Conservation (phyloP, 2,113 vertebrate species). For the Zosterops pallidus region DNA sequence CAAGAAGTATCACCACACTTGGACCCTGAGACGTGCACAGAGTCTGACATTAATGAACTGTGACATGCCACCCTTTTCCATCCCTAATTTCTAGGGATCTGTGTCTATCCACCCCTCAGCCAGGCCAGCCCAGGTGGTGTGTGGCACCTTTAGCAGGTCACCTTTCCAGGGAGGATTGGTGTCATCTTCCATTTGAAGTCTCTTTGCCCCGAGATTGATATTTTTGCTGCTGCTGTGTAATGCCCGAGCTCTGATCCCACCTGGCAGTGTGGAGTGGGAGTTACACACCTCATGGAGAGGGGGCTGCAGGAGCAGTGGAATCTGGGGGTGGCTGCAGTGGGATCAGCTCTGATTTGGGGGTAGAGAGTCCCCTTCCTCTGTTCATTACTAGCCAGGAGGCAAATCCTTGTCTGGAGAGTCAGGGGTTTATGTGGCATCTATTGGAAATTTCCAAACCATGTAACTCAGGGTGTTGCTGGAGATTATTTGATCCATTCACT, state of each 20-base stretch:
- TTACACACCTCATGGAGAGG: not conserved
- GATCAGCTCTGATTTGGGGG: no score
- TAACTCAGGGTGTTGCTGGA: not conserved
- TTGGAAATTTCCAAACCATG: not conserved
- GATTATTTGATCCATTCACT: rapidly evolving
- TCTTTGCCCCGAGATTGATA: no score
- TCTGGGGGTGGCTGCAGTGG: no score
- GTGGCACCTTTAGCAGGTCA: not conserved
- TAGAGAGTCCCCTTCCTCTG: no score
- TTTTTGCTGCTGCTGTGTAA: not conserved
- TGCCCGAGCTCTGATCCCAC: not conserved
- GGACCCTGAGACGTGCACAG: rapidly evolving
- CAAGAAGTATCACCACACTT: not conserved
- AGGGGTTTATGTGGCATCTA: rapidly evolving
- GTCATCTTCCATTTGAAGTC: not conserved
- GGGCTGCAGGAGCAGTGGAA: no score
- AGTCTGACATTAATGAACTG: not conserved
- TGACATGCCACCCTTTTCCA: not conserved
- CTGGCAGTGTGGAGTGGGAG: not conserved
- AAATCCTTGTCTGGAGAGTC: not conserved
- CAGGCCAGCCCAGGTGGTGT: not conserved
- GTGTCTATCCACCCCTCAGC: not conserved
- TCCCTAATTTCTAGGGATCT: not conserved
- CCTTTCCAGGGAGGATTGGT: not conserved
- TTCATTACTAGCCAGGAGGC: no score